phyloP scores from a whole-genome alignment of 2,888 invertebrate species.

The Cosmorhoe ocellata region DNA sequence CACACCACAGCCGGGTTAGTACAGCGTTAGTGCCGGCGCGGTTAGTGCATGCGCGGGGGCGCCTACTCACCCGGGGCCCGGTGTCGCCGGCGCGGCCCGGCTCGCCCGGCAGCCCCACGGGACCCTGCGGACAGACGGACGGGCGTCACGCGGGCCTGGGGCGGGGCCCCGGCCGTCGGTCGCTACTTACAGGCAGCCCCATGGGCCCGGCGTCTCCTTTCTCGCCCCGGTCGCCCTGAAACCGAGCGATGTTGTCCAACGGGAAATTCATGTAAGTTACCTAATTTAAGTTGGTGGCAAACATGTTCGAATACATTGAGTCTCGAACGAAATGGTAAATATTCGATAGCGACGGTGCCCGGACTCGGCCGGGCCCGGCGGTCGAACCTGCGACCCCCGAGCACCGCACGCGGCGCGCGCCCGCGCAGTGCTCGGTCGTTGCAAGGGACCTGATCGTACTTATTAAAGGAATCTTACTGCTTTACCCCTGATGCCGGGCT shows the following conservation, averaged over 20 bases:
- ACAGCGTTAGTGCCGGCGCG: slow-evolving; percentile 27
- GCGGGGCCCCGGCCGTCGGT: not conserved
- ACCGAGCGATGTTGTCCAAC: slow-evolving; percentile 25
- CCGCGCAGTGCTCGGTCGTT: too few species aligned
- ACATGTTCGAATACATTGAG: too few species aligned
- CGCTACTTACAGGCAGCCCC: slow-evolving; percentile 96
- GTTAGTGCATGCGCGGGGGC: not conserved
- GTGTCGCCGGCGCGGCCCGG: slow-evolving; percentile 88
- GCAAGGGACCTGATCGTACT: too few species aligned
- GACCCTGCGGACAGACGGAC: slow-evolving; percentile 82
- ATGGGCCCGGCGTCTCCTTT: slow-evolving; percentile 96
- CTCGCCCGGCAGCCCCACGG: slow-evolving; percentile 91
- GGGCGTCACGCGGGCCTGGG: too few species aligned
- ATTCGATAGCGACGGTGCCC: too few species aligned
- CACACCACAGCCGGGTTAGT: slow-evolving; percentile 57
- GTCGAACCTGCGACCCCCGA: too few species aligned
- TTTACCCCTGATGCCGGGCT: slow-evolving; percentile 92
- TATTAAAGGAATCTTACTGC: slow-evolving; percentile 85
- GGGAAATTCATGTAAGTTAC: too few species aligned
- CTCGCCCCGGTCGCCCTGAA: slow-evolving; percentile 90
- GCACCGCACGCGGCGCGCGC: too few species aligned
- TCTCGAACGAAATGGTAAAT: too few species aligned
- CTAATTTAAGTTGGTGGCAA: too few species aligned
- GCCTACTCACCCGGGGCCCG: slow-evolving; percentile 88
- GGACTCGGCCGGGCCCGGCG: too few species aligned